These are phyloP conservation scores for Pammene aurita DNA, from an alignment of 2,888 invertebrate genomes.

Conservation along the genomic window DNA sequence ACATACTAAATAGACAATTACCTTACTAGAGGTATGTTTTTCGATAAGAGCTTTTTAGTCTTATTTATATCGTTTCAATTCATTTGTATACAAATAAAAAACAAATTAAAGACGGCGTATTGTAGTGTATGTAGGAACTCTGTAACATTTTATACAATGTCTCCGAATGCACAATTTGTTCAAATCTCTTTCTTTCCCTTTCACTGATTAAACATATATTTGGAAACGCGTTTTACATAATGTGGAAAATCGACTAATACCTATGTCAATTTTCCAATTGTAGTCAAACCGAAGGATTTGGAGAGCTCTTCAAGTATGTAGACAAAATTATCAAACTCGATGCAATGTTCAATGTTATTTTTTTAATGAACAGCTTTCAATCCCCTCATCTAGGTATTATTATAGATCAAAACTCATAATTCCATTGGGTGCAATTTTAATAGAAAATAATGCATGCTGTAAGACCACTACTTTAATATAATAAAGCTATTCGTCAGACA, in stretches of 20 bases:
- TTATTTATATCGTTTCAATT: not conserved
- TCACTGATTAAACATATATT: no score
- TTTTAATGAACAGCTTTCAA: constrained; percentile 25
- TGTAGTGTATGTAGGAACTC: no score
- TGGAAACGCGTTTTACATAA: not conserved
- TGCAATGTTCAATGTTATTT: constrained; percentile 28
- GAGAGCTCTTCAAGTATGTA: constrained; percentile 91
- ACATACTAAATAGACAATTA: no score
- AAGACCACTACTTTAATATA: not conserved
- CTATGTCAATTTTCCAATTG: constrained; percentile 55
- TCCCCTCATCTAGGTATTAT: constrained; percentile 9
- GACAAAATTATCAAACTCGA: constrained; percentile 42
- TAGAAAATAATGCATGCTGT: constrained; percentile 30
- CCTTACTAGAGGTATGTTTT: no score
- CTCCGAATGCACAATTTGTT: no score
- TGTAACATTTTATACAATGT: no score
- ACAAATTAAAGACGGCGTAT: no score
- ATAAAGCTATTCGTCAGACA: constrained; percentile 23
- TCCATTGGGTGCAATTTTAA: not conserved
- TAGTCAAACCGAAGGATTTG: constrained; percentile 90
- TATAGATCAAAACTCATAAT: not conserved
- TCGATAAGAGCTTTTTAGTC: no score
- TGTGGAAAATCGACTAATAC: constrained; percentile 48
- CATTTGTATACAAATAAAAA: no score
- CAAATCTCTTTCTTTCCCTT: no score